Percentiles rank a stretch among this genome's conserved stretches.
Conservation (phyloP, 1,140 invertebrate species). For the Camponotus vicinus region DNA sequence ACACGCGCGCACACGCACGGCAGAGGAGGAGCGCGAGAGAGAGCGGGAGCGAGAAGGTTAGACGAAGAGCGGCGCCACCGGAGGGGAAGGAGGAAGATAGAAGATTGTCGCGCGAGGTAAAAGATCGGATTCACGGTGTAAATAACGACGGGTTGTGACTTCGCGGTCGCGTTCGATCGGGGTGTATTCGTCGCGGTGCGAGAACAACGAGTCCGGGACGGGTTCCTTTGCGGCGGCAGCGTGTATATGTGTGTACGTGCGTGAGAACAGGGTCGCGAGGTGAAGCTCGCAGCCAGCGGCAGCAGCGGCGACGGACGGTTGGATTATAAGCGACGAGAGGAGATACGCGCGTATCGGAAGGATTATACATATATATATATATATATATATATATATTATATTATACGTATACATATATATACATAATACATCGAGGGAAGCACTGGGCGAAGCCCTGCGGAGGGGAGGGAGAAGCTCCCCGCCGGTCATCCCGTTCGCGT, state of each 20-base stretch:
- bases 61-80: neutral
- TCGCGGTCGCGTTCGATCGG: constrained; percentile 41
- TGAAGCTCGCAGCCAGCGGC: constrained; percentile 60
- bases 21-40: neutral
- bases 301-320: constrained; percentile 8
- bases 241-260: constrained; percentile 54
- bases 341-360: constrained; percentile 4
- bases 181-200: constrained; percentile 39
- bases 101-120: constrained; percentile 15
- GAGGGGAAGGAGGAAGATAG: constrained; percentile 11
- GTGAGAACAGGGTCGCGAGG: constrained; percentile 73
- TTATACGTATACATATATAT: neutral
- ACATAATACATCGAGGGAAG: neutral
- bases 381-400: too few species aligned
- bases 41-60: neutral
- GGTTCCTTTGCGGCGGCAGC: constrained; percentile 35
- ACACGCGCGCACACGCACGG: neutral
- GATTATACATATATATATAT: neutral
- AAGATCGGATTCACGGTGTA: constrained; percentile 35
- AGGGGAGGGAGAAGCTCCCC: neutral
- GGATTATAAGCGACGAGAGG: constrained; percentile 41
- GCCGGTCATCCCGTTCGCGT: constrained; percentile 15
- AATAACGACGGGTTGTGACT: constrained; percentile 15
- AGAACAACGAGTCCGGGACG: constrained; percentile 43
- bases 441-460: neutral